A percentile compares a stretch with the other conserved stretches of the same genome.
phyloP scores from a whole-genome alignment of 2,888 invertebrate genomes.

The Notodonta dromedarius region DNA sequence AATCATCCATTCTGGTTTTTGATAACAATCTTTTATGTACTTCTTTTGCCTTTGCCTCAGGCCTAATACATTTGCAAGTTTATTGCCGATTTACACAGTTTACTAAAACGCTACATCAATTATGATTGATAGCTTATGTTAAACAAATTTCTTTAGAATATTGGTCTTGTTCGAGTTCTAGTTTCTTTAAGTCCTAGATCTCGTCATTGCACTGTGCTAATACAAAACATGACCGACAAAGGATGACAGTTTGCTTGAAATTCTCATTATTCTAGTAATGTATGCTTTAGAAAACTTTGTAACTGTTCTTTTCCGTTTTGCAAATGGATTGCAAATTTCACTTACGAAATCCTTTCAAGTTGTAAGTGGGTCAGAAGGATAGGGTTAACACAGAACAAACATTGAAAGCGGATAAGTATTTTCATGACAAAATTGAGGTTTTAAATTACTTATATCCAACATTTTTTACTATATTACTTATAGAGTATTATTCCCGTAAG shows the following conservation, averaged over 20 bases:
- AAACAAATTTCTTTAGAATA: background rate
- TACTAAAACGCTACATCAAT: conserved; percentile 11
- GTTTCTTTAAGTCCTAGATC: background rate
- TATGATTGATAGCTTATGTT: conserved; percentile 9
- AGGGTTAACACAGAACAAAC: background rate
- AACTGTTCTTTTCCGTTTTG: background rate
- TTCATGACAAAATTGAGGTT: too few relatives aligned
- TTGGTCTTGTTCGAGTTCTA: background rate
- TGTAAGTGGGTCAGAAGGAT: background rate
- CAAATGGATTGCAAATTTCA: background rate
- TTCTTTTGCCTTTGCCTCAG: conserved; percentile 12
- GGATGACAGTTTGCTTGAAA: background rate
- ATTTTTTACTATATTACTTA: too few relatives aligned
- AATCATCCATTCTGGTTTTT: conserved; percentile 26
- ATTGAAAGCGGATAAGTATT: too few relatives aligned
- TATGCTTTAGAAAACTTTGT: background rate
- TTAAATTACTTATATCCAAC: background rate
- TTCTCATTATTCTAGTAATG: background rate
- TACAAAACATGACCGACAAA: background rate
- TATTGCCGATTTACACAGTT: background rate
- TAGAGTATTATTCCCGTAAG: too few relatives aligned
- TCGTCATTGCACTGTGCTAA: background rate
- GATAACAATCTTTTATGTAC: conserved; percentile 27
- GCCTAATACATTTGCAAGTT: conserved; percentile 16
- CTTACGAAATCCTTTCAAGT: background rate